These are phyloP conservation scores for Mantis religiosa DNA, from an alignment of 2,888 invertebrate genomes.

Conservation along the genomic window DNA sequence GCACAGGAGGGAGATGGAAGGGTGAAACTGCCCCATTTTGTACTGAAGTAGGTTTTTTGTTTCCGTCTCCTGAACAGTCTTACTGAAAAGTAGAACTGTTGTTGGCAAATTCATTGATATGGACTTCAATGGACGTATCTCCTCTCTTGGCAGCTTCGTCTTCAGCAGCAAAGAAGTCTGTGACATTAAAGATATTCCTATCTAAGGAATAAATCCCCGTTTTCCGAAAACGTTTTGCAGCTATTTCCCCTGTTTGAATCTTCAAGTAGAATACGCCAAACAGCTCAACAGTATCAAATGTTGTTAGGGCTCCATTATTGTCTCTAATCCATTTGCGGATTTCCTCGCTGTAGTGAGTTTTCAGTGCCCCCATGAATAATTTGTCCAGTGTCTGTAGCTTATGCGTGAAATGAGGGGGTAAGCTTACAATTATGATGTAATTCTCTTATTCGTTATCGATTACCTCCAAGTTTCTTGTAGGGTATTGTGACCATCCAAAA, in stretches of 20 bases:
- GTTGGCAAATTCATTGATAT: no score
- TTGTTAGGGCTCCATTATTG: background rate
- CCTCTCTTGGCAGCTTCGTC: no score
- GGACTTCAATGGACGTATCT: no score
- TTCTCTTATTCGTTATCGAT: conserved; percentile 29
- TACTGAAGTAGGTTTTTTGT: no score
- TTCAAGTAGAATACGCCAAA: background rate
- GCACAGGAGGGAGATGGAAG: no score
- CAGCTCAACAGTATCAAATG: background rate
- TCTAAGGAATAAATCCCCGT: background rate
- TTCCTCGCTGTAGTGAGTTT: background rate
- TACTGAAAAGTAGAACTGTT: no score
- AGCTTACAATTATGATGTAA: background rate
- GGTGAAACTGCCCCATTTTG: no score
- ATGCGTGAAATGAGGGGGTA: background rate
- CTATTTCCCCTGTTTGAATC: background rate
- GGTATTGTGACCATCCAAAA: conserved; percentile 34
- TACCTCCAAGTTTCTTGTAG: conserved; percentile 33
- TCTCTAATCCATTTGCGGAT: no score
- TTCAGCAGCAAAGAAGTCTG: no score
- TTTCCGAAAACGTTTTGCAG: background rate
- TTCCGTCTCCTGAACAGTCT: no score
- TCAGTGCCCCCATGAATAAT: conserved; percentile 24
- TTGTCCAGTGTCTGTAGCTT: conserved; percentile 4
- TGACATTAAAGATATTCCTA: background rate